These are phyloP conservation scores for Holcopasites calliopsidis DNA, from an alignment of 1,140 invertebrate genomes.

Conservation along the genomic window DNA sequence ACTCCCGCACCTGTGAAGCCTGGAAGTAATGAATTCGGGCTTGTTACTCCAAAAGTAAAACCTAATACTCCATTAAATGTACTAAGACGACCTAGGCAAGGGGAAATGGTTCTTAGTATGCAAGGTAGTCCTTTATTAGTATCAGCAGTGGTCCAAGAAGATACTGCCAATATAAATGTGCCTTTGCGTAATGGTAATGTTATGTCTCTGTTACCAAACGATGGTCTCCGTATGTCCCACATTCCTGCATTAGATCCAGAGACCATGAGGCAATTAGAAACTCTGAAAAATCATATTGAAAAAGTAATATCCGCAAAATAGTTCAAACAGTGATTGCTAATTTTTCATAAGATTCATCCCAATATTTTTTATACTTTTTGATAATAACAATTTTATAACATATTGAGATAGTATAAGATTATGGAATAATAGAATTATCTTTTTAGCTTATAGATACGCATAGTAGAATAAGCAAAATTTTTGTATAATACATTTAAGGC, in stretches of 20 bases:
- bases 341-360: neutral
- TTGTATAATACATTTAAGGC: conserved; percentile 15
- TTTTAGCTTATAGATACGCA: too few species aligned
- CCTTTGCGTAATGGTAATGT: conserved; percentile 82
- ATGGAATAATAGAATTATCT: neutral
- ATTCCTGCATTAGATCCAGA: conserved; percentile 79
- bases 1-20: conserved; percentile 63
- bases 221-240: conserved; percentile 80
- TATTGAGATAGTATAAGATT: neutral
- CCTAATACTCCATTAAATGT: conserved; percentile 82
- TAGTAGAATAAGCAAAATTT: too few species aligned
- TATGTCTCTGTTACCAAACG: conserved; percentile 82
- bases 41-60: conserved; percentile 78
- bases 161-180: conserved; percentile 83
- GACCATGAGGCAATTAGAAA: conserved; percentile 80
- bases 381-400: neutral
- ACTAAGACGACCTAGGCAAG: conserved; percentile 82
- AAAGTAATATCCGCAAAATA: conserved; percentile 76
- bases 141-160: conserved; percentile 75
- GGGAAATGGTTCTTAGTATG: conserved; percentile 85
- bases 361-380: neutral
- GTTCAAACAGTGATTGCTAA: neutral
- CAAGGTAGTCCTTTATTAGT: conserved; percentile 84
- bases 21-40: conserved; percentile 25
- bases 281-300: conserved; percentile 81